phyloP scores from a whole-genome alignment of 2,888 invertebrate species.

The Hyppa rectilinea region DNA sequence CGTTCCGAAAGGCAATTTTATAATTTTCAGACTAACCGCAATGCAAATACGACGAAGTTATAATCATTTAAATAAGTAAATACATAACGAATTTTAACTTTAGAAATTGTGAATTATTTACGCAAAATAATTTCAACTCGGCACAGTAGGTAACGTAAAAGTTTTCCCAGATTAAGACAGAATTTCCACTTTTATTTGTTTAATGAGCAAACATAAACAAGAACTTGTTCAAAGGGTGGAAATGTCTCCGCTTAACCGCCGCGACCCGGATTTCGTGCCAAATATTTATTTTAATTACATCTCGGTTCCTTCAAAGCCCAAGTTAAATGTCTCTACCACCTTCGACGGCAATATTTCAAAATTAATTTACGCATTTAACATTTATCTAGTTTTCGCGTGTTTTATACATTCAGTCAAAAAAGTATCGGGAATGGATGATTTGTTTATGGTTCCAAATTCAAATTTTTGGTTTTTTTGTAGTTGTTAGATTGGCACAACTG shows the following conservation, averaged over 20 bases:
- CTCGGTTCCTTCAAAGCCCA: conserved; percentile 83
- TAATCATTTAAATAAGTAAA: conserved; percentile 63
- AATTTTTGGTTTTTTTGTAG: no score
- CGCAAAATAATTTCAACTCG: conserved; percentile 70
- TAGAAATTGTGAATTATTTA: conserved; percentile 68
- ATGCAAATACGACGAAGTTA: conserved; percentile 59
- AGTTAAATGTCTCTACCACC: conserved; percentile 82
- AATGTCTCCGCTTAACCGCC: conserved; percentile 88
- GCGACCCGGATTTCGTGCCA: conserved; percentile 88
- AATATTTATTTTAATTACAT: conserved; percentile 90
- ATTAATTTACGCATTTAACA: conserved; percentile 72
- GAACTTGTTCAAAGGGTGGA: conserved; percentile 89
- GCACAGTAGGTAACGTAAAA: conserved; percentile 75
- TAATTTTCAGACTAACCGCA: conserved; percentile 24
- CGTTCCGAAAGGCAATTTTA: not conserved
- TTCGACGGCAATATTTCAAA: conserved; percentile 77
- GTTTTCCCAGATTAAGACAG: conserved; percentile 81
- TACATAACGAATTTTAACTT: conserved; percentile 65
- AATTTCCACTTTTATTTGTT: conserved; percentile 88
- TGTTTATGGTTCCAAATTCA: no score
- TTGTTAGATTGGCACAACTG: no score
- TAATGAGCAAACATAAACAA: conserved; percentile 90
- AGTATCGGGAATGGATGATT: no score
- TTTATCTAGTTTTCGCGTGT: conserved; percentile 49
- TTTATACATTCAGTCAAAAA: no score